Base-by-base conservation (phyloP, 2,888 invertebrate species). In the Heliconius ismenius region DNA sequence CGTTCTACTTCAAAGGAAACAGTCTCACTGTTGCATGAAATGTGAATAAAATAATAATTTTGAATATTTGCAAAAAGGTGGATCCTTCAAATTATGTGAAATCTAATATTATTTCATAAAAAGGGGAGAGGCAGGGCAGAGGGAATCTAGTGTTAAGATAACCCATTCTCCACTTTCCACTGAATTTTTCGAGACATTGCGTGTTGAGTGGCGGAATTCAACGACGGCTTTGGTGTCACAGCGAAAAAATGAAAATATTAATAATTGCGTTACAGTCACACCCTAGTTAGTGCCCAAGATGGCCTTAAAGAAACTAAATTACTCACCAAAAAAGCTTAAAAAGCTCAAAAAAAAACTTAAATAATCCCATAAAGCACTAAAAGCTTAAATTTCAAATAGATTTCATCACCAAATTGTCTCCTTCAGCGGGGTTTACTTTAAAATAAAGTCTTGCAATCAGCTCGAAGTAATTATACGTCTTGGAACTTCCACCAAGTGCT, bases 391-490 rank as follows among this genome's bases (percentile, higher is more conserved):
- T 28, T 49, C 18, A 4, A 68, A 68, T 18, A 26, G 68, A 18
- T 68, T 68, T 69, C 21, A 28, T 49, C 69, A 7, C 21, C 10
- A 54, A 69, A 54, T 54, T 49, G 49, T 49, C 69, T 69, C 21
- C 54, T 54, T 6, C 32, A 60, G 32, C 36, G 36, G 21, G 54
- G 36, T 60, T 72, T 72, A 60, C 60, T 72, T 60, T 72, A 60
- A 72, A 32, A 72, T 64, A 13, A 39, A 72, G 64, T 69, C 68
- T 39, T 60, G 72, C 74, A 76, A 78, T 76, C 78, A 67, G 54
- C 60, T 60, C 58, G 26, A 67, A 79, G 79, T 79, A 79, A 79
- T 79, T 79, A 77, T 73, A 79, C 74, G 67, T 75, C 76, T 79
- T 75, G 77, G 68, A 79, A 75, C 75, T 77, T 49, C 36, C 69